Conservation (phyloP, 2,797 vertebrate genomes). For the Manis crassicaudata region DNA sequence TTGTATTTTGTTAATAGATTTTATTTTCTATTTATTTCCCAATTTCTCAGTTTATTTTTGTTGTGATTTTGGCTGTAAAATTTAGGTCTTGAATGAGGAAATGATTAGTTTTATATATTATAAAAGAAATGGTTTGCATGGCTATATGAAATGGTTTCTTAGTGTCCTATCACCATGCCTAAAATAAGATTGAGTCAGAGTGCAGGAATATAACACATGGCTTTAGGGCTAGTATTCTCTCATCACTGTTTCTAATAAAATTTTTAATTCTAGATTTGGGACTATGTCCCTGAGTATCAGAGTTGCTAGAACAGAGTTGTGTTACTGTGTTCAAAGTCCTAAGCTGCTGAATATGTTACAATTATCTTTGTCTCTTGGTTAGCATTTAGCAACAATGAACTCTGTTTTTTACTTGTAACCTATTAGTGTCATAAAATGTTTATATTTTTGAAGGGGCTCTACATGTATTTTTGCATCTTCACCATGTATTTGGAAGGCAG, state of each 20-base stretch:
- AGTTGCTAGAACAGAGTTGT: background rate
- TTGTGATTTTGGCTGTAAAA: background rate
- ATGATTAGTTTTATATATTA: constrained; percentile 31
- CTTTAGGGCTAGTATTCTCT: background rate
- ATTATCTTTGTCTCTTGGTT: constrained; percentile 5
- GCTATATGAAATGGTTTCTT: background rate
- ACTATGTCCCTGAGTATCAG: background rate
- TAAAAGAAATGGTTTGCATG: background rate
- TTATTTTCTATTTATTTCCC: constrained; percentile 11
- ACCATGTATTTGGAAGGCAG: background rate
- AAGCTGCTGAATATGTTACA: background rate
- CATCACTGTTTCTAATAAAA: background rate
- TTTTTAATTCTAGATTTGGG: constrained; percentile 27
- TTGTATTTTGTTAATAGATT: constrained; percentile 6
- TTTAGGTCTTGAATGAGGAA: constrained; percentile 9
- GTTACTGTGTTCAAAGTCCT: background rate
- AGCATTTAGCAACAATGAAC: background rate
- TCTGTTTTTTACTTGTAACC: background rate
- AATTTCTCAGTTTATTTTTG: constrained; percentile 12
- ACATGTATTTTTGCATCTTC: background rate
- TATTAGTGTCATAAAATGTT: background rate
- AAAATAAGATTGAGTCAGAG: background rate
- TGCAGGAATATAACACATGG: background rate
- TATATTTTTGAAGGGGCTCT: background rate
- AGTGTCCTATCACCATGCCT: background rate